These are phyloP conservation scores for Odocoileus hemionus DNA, from an alignment of 2,113 vertebrate species.

Conservation along the genomic window DNA sequence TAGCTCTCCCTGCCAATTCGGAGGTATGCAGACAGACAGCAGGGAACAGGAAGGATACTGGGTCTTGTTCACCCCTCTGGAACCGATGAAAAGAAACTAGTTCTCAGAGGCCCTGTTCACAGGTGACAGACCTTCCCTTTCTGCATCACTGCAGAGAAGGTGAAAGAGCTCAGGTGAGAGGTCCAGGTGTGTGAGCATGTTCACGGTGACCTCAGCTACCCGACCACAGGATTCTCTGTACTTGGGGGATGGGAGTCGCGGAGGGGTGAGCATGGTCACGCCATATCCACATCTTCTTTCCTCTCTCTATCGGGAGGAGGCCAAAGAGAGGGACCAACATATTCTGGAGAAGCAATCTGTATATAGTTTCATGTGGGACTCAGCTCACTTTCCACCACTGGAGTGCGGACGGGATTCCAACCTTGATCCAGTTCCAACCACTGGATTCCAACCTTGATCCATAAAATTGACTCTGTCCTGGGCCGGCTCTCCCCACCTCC, in stretches of 20 bases:
- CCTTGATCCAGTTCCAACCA: constrained; percentile 47
- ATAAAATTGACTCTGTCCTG: constrained; percentile 43
- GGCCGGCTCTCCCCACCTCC: background rate
- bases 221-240: background rate
- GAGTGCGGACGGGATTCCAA: constrained; percentile 15
- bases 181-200: background rate
- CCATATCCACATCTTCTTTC: background rate
- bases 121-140: background rate
- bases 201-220: background rate
- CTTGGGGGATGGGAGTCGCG: background rate
- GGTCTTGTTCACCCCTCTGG: background rate
- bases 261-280: background rate
- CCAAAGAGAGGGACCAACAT: background rate
- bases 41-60: background rate
- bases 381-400: background rate
- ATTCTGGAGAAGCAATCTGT: background rate
- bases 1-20: background rate
- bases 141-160: background rate
- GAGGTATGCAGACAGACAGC: background rate
- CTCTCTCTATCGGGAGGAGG: background rate
- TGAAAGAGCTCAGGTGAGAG: background rate
- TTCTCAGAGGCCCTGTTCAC: background rate
- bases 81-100: background rate
- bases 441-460: constrained; percentile 53
- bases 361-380: background rate